Evolutionary conservation across 2,113 vertebrate species (phyloP).

Genomic region (Semicossyphus pulcher): DNA sequence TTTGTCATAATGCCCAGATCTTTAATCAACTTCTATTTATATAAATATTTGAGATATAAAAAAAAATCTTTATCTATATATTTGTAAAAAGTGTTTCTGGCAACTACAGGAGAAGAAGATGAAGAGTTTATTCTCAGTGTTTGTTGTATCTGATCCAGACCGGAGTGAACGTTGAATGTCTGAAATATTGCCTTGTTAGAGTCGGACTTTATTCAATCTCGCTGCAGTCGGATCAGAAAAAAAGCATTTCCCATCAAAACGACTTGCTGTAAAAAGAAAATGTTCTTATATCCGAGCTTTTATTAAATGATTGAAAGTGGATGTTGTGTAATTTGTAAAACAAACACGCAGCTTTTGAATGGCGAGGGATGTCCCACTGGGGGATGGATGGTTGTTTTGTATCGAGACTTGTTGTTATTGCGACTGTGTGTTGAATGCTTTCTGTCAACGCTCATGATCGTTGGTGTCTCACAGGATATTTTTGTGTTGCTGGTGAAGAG

Average conservation of each 20-base stretch:
- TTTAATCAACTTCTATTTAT: slow-evolving; percentile 75
- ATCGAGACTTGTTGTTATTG: not conserved
- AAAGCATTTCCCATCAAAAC: slow-evolving; percentile 54
- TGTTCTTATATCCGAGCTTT: slow-evolving; percentile 69
- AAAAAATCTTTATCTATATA: slow-evolving; percentile 58
- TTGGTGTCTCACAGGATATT: not conserved
- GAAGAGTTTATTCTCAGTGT: slow-evolving; percentile 48
- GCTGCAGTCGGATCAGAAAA: slow-evolving; percentile 36
- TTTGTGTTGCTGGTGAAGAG: not conserved
- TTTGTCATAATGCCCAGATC: slow-evolving; percentile 70
- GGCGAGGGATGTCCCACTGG: not conserved
- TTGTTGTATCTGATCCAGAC: slow-evolving; percentile 46
- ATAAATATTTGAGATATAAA: slow-evolving; percentile 64
- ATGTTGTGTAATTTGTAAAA: slow-evolving; percentile 47
- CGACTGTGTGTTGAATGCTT: slow-evolving; percentile 2
- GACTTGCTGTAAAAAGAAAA: slow-evolving; percentile 60
- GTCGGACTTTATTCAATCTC: slow-evolving; percentile 29
- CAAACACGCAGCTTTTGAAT: slow-evolving; percentile 4
- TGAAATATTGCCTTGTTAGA: slow-evolving; percentile 46
- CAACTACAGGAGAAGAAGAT: slow-evolving; percentile 38
- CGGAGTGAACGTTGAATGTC: slow-evolving; percentile 59
- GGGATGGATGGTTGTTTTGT: slow-evolving; percentile 25
- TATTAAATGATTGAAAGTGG: slow-evolving; percentile 77
- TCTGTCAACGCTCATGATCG: not conserved
- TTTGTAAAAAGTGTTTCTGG: slow-evolving; percentile 72